A percentile compares a stretch with the other conserved stretches of the same genome.
Evolutionary conservation across 2,888 invertebrate species (phyloP).

Genomic region (Leptopilina myrica): DNA sequence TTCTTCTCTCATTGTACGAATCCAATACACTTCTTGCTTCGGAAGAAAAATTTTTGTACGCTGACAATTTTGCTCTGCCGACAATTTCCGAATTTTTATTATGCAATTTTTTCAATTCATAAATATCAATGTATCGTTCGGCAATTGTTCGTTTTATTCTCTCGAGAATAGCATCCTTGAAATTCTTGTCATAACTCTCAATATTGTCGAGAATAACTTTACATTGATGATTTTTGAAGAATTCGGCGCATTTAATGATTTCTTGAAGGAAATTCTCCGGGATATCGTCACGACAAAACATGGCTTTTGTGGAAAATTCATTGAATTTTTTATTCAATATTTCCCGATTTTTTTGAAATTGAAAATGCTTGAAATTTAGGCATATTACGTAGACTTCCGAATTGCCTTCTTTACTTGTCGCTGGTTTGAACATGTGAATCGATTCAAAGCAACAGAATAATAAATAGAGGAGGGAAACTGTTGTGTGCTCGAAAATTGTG

Average conservation of each 20-base stretch:
- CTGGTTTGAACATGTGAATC: constrained; percentile 90
- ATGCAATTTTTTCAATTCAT: constrained; percentile 79
- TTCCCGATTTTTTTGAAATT: constrained; percentile 72
- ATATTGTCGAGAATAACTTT: constrained; percentile 84
- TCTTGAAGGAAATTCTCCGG: constrained; percentile 82
- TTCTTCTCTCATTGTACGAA: constrained; percentile 80
- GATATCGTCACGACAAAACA: constrained; percentile 81
- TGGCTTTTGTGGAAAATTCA: constrained; percentile 74
- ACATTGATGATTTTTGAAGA: constrained; percentile 84
- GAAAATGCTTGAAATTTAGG: constrained; percentile 79
- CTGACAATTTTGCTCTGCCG: constrained; percentile 78
- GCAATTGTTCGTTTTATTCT: constrained; percentile 71
- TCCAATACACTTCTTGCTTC: constrained; percentile 78
- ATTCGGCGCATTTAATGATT: constrained; percentile 81
- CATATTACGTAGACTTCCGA: constrained; percentile 94
- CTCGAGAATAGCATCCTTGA: constrained; percentile 59
- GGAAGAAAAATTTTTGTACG: constrained; percentile 77
- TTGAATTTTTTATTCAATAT: constrained; percentile 78
- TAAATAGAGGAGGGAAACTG: constrained; percentile 87
- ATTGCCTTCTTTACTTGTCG: constrained; percentile 95
- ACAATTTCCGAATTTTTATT: constrained; percentile 71
- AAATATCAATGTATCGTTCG: constrained; percentile 80
- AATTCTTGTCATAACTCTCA: constrained; percentile 77
- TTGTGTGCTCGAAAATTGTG: constrained; percentile 91
- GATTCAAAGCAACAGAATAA: constrained; percentile 85